Evolutionary conservation across 2,113 vertebrate species (phyloP).

Genomic region (Poeciliopsis retropinna): DNA sequence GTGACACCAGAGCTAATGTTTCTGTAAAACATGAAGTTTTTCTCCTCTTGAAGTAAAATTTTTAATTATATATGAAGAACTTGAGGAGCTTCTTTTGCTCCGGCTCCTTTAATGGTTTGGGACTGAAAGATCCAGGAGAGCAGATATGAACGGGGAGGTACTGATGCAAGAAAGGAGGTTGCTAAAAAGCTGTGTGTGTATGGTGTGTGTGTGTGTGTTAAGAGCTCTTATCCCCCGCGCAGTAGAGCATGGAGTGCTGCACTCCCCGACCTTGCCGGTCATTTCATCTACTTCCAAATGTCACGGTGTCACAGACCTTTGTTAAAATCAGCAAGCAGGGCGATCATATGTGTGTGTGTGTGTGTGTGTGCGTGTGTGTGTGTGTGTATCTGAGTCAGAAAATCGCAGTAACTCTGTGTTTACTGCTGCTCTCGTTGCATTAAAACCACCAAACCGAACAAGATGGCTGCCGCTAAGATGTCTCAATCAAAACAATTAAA

Average conservation of each 20-base stretch:
- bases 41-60: conserved; percentile 12
- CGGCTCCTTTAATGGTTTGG: too few species aligned
- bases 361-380: conserved; percentile 36
- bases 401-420: not conserved
- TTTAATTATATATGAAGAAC: too few species aligned
- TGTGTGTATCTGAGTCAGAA: too few species aligned
- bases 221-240: conserved; percentile 61
- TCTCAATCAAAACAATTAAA: conserved; percentile 17
- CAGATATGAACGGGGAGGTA: conserved; percentile 51
- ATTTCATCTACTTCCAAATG: conserved; percentile 72
- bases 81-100: too few species aligned
- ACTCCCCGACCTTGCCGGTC: conserved; percentile 53
- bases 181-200: conserved; percentile 18
- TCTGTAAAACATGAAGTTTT: too few species aligned
- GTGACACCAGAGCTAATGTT: too few species aligned
- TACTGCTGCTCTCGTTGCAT: conserved; percentile 6
- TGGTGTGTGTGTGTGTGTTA: conserved; percentile 41
- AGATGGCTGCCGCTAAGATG: conserved; percentile 12
- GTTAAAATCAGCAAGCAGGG: conserved; percentile 57
- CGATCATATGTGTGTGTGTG: conserved; percentile 27
- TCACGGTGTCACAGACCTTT: conserved; percentile 67
- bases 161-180: conserved; percentile 49
- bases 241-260: conserved; percentile 60
- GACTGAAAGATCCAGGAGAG: conserved; percentile 34
- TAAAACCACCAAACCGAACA: conserved; percentile 25